These are phyloP conservation scores for Lasioglossum oenotherae DNA, from an alignment of 2,888 invertebrate genomes.

Conservation along the genomic window DNA sequence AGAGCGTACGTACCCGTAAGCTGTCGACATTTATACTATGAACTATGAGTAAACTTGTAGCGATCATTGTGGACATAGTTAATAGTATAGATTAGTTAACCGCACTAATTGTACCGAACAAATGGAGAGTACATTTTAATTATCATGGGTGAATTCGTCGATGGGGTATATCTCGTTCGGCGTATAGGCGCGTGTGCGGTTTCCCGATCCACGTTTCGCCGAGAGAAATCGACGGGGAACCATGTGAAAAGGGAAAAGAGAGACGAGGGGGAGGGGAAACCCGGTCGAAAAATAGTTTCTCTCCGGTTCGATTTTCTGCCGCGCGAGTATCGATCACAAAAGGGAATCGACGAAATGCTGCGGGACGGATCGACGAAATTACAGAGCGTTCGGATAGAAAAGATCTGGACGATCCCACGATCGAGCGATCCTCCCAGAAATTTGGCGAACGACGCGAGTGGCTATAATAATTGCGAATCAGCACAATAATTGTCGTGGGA, in stretches of 20 bases:
- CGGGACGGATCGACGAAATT: neutral
- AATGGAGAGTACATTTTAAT: constrained; percentile 65
- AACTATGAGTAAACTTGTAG: constrained; percentile 63
- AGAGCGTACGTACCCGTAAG: constrained; percentile 61
- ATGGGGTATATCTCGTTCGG: constrained; percentile 54
- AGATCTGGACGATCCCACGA: neutral
- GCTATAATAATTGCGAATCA: neutral
- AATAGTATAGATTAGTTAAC: constrained; percentile 66
- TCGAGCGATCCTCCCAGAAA: neutral
- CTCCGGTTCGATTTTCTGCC: neutral
- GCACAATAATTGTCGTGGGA: neutral
- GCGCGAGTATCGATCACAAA: neutral
- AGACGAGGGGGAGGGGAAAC: neutral
- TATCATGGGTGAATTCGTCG: constrained; percentile 60
- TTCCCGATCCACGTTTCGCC: neutral
- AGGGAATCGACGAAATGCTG: neutral
- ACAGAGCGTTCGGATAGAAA: neutral
- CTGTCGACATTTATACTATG: constrained; percentile 66
- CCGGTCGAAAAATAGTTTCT: neutral
- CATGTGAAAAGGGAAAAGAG: neutral
- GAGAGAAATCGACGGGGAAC: neutral
- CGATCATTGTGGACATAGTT: constrained; percentile 66
- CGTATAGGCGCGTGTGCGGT: constrained; percentile 34
- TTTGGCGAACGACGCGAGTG: neutral
- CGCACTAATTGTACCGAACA: constrained; percentile 64